Base-by-base conservation (phyloP, 2,888 invertebrate species). In the Trichopria drosophilae region DNA sequence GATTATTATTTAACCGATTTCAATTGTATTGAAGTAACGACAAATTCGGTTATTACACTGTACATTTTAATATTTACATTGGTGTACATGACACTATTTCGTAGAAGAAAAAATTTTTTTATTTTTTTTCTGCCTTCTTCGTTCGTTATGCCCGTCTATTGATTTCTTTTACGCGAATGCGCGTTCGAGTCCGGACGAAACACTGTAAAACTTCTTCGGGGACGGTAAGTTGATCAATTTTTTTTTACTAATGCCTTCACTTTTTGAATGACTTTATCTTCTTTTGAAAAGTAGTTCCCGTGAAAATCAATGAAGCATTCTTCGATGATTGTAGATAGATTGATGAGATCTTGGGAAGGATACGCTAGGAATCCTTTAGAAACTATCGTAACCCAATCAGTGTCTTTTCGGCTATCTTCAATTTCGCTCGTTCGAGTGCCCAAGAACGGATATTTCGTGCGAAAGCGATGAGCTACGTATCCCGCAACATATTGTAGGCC, bases 171-270 rank as follows among this genome's bases (percentile, higher is more conserved):
- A 23, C 12, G 15, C 39, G 19, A 20, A 39, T 39, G 16, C 23
- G 23, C 5, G 22, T 39, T 39, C 39, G 3, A 20, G 39, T 39
- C 4, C 39, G 39, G 23, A 39, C 39, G 20, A 39, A 39, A 39
- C 39, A 39, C 15, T 23, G 23, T 9, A 39, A 22, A 39, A 39
- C 39, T 16, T 39, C 39, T 15, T 6, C 10, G 3, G 39, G 39
- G 16, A 39, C 15, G n/a, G 4, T 6, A n/a, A n/a, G n/a, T 7
- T 29, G 4, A 29, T 29, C 29, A 6, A 15, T 29, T 29, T 29
- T 29, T 5, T 29, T 13, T 13, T 13, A 39, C 39, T 4, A 39
- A 7, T 15, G 20, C 15, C 3, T 20, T 15, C n/a, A 39, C 39
- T 39, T 39, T 39, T 39, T 39, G 19, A 10, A 39, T 23, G 10